Conservation (phyloP, 2,888 invertebrate species). For the Pocota personata region DNA sequence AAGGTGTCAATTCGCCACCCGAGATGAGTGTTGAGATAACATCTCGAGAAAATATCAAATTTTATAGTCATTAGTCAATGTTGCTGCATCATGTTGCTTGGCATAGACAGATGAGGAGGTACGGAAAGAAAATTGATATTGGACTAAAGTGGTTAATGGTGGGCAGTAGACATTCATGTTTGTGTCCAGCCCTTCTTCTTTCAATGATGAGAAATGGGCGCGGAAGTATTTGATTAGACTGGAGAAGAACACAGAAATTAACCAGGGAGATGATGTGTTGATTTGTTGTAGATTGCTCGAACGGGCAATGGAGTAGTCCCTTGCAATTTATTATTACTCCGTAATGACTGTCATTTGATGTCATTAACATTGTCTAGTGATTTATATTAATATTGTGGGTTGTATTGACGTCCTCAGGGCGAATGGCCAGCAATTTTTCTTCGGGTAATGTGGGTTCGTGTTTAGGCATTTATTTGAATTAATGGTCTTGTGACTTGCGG, state of each 20-base stretch:
- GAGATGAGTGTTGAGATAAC: slow-evolving; percentile 27
- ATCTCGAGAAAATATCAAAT: slow-evolving; percentile 56
- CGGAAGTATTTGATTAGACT: slow-evolving; percentile 58
- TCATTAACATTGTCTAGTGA: slow-evolving; percentile 57
- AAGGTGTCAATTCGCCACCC: slow-evolving; percentile 51
- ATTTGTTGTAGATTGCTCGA: neutral
- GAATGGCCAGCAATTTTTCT: neutral
- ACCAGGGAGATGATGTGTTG: slow-evolving; percentile 13
- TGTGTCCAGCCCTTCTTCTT: slow-evolving; percentile 21
- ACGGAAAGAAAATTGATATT: slow-evolving; percentile 32
- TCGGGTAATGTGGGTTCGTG: neutral
- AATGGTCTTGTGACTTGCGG: neutral
- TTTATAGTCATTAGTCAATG: slow-evolving; percentile 63
- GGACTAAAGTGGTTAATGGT: slow-evolving; percentile 58
- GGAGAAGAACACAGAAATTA: slow-evolving; percentile 23
- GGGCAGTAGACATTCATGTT: slow-evolving; percentile 13
- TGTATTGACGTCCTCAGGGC: neutral
- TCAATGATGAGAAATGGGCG: slow-evolving; percentile 63
- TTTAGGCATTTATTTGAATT: slow-evolving; percentile 15
- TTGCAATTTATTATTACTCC: slow-evolving; percentile 28
- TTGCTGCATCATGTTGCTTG: slow-evolving; percentile 66
- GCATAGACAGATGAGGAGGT: neutral
- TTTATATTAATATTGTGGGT: slow-evolving; percentile 50
- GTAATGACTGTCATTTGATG: slow-evolving; percentile 45
- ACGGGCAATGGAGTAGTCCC: neutral